These are phyloP conservation scores for Cochlearius cochlearius DNA, from an alignment of 2,113 vertebrate genomes.

Conservation along the genomic window DNA sequence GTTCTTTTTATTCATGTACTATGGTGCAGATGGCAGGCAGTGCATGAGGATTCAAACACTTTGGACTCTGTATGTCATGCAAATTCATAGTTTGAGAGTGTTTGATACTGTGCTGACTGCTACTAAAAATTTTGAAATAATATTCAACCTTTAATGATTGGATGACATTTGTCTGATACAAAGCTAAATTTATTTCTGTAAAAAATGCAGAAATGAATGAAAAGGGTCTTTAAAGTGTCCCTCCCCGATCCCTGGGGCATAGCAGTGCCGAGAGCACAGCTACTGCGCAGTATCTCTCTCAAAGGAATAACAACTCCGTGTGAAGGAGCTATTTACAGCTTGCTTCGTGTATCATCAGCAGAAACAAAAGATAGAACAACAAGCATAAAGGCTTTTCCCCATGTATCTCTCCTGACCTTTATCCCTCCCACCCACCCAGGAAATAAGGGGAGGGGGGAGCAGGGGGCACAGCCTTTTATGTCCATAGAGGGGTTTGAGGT, in stretches of 20 bases:
- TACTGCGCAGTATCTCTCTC: conserved; percentile 52
- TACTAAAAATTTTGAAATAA: conserved; percentile 43
- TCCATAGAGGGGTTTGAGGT: conserved; percentile 26
- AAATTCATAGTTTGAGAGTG: background rate
- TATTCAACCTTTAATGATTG: conserved; percentile 51
- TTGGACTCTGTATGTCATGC: background rate
- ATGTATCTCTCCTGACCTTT: background rate
- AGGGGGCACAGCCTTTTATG: conserved; percentile 13
- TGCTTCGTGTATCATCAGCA: conserved; percentile 71
- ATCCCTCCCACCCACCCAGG: background rate
- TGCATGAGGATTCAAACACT: background rate
- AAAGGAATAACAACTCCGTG: conserved; percentile 62
- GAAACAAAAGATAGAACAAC: conserved; percentile 69
- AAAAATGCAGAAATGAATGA: conserved; percentile 55
- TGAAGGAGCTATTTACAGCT: conserved; percentile 73
- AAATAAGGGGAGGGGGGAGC: background rate
- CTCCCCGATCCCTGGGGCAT: conserved; percentile 44
- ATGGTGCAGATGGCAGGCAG: background rate
- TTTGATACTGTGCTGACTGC: conserved; percentile 33
- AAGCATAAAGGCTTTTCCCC: conserved; percentile 27
- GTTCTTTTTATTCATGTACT: background rate
- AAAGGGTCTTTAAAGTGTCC: conserved; percentile 66
- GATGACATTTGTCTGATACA: conserved; percentile 54
- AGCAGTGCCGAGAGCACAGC: conserved; percentile 36
- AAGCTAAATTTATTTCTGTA: conserved; percentile 52